phyloP scores from a whole-genome alignment of 2,113 vertebrate species.

The Poicephalus gulielmi region DNA sequence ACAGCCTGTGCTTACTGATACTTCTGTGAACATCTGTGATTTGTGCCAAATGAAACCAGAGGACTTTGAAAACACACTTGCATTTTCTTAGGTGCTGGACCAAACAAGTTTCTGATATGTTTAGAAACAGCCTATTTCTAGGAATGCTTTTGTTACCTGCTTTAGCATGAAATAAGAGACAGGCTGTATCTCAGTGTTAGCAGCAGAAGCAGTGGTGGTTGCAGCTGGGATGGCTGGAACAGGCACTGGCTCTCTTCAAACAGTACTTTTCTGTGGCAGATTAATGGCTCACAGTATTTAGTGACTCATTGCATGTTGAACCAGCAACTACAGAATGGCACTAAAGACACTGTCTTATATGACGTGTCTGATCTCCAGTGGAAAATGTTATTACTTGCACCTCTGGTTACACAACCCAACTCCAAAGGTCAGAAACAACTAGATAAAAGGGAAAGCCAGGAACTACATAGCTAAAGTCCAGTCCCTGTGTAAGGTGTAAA shows the following conservation, averaged over 20 bases:
- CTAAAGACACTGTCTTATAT: neutral
- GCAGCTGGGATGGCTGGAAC: neutral
- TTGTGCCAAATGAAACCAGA: neutral
- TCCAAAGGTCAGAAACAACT: slow-evolving; percentile 12
- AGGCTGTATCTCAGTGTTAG: neutral
- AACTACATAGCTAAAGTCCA: slow-evolving; percentile 40
- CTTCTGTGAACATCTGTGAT: neutral
- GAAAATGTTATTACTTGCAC: neutral
- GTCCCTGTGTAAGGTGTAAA: neutral
- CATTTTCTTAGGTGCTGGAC: neutral
- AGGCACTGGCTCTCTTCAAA: neutral
- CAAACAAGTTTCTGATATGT: neutral
- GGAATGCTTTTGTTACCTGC: slow-evolving; percentile 16
- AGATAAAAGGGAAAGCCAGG: slow-evolving; percentile 22
- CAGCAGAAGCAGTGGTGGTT: neutral
- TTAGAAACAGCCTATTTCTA: neutral
- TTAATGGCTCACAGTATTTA: neutral
- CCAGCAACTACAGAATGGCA: neutral
- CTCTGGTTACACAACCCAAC: neutral
- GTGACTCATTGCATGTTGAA: neutral
- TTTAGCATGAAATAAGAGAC: slow-evolving; percentile 38
- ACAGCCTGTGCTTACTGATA: neutral
- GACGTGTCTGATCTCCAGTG: neutral
- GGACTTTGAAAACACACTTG: neutral
- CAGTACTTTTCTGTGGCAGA: neutral